Conservation (phyloP, 2,797 vertebrate species). For the Gephyroberyx darwinii region DNA sequence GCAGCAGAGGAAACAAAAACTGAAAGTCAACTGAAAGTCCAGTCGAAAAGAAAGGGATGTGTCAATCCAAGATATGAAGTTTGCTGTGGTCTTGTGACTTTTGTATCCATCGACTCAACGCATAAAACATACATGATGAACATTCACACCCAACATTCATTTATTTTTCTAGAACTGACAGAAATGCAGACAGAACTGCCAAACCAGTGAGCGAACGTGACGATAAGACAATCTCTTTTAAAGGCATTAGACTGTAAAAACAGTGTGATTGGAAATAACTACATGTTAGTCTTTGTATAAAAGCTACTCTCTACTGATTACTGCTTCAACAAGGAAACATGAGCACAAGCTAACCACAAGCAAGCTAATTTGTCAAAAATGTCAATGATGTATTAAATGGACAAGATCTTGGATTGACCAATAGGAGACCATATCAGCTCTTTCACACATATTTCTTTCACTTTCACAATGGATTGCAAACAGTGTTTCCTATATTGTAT, state of each 20-base stretch:
- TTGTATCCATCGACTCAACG: not conserved
- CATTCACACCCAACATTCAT: not conserved
- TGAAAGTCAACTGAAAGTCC: not conserved
- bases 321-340: not conserved
- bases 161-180: not conserved
- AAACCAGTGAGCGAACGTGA: not conserved
- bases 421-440: conserved; percentile 15
- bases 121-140: not conserved
- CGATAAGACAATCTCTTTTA: conserved; percentile 12
- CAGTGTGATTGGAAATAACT: not conserved
- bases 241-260: conserved; percentile 30
- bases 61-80: not conserved
- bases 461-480: not conserved
- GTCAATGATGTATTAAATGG: conserved; percentile 18
- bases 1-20: not conserved
- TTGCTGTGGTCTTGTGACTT: not conserved
- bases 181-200: conserved; percentile 3
- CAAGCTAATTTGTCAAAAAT: conserved; percentile 15
- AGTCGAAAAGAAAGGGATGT: not conserved
- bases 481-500: no score
- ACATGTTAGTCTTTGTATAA: conserved; percentile 20
- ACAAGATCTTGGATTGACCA: conserved; percentile 7
- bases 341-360: not conserved
- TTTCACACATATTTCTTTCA: conserved; percentile 50
- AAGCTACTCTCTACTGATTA: conserved; percentile 7